These are phyloP conservation scores for Leptobrachium ailaonicum DNA, from an alignment of 2,113 vertebrate genomes.

Conservation along the genomic window DNA sequence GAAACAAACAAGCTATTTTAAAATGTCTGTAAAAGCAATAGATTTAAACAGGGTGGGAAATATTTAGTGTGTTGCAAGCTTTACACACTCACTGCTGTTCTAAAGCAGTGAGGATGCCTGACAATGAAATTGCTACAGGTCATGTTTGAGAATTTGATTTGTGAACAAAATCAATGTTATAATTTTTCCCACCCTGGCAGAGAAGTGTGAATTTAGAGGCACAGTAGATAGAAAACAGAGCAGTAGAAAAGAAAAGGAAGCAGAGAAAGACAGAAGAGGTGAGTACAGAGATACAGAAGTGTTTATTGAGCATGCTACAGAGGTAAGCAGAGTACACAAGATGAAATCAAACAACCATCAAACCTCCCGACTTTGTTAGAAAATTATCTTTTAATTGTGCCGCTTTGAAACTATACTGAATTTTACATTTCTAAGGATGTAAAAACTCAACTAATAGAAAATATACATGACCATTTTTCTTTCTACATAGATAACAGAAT, in stretches of 20 bases:
- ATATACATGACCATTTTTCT: constrained; percentile 81
- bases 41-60: constrained; percentile 79
- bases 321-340: constrained; percentile 86
- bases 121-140: background rate
- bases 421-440: constrained; percentile 88
- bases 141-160: constrained; percentile 46
- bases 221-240: constrained; percentile 78
- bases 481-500: constrained; percentile 79
- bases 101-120: background rate
- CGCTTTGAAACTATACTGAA: constrained; percentile 86
- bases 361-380: constrained; percentile 87
- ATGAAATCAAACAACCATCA: constrained; percentile 84
- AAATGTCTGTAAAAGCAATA: constrained; percentile 72
- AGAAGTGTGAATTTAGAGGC: constrained; percentile 78
- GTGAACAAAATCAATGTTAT: too few species aligned
- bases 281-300: constrained; percentile 89
- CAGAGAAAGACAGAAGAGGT: constrained; percentile 83
- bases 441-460: constrained; percentile 89
- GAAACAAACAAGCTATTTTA: constrained; percentile 71
- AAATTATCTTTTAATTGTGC: constrained; percentile 93
- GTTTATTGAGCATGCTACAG: constrained; percentile 99
- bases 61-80: constrained; percentile 47
- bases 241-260: constrained; percentile 74
- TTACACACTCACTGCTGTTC: background rate
- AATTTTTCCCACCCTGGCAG: constrained; percentile 77